Percentiles rank a stretch among this genome's conserved stretches.
phyloP scores from a whole-genome alignment of 2,797 vertebrate species.

The Melopsittacus undulatus region DNA sequence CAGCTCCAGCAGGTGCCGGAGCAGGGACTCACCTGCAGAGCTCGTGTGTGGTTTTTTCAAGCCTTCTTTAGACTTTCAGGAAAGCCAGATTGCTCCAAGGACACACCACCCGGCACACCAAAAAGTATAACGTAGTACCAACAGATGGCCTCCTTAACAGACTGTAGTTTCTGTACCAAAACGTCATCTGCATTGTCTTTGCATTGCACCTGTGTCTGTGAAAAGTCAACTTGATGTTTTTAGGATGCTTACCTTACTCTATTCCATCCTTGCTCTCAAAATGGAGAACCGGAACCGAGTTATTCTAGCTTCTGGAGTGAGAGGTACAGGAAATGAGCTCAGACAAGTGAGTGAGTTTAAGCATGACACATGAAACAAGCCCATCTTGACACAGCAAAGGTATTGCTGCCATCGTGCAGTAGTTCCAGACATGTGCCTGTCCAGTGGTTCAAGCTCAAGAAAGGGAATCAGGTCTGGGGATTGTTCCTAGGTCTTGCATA shows the following conservation, averaged over 20 bases:
- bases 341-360: conserved; percentile 25
- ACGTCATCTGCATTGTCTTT: conserved; percentile 30
- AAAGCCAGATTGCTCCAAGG: conserved; percentile 34
- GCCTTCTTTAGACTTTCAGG: conserved; percentile 55
- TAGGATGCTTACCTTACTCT: conserved; percentile 56
- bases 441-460: conserved; percentile 64
- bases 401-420: not conserved
- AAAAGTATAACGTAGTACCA: conserved; percentile 41
- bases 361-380: not conserved
- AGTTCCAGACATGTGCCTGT: conserved; percentile 19
- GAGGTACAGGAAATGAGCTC: conserved; percentile 49
- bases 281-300: conserved; percentile 40
- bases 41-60: conserved; percentile 22
- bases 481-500: conserved; percentile 40
- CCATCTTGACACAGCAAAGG: not conserved
- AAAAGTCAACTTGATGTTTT: conserved; percentile 43
- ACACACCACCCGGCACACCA: conserved; percentile 42
- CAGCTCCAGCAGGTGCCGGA: conserved; percentile 35
- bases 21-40: conserved; percentile 38
- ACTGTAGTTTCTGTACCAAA: conserved; percentile 53
- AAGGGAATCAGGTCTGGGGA: conserved; percentile 21
- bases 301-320: not conserved
- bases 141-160: conserved; percentile 39
- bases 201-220: conserved; percentile 31
- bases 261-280: conserved; percentile 45